These are phyloP conservation scores for Oenanthe oenanthe DNA, from an alignment of 2,113 vertebrate genomes.

Conservation along the genomic window DNA sequence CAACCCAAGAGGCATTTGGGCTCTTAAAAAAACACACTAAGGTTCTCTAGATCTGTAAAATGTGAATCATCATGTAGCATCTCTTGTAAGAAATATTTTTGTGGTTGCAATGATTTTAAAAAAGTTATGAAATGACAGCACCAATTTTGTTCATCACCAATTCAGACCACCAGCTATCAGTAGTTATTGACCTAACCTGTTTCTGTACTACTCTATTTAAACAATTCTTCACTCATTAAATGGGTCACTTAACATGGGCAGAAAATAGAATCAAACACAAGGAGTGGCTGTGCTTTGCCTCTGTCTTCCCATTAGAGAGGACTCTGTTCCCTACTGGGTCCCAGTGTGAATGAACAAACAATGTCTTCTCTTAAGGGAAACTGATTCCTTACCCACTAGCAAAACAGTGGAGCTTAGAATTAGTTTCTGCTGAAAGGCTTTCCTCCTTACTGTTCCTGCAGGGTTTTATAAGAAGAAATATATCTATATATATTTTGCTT, in stretches of 20 bases:
- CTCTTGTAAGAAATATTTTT: not conserved
- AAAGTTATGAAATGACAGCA: not conserved
- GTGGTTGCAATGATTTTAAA: not conserved
- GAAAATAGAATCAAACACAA: not conserved
- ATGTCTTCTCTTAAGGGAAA: not conserved
- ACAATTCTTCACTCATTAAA: conserved; percentile 5
- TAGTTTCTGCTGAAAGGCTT: not conserved
- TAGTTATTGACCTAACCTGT: not conserved
- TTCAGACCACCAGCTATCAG: not conserved
- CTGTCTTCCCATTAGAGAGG: not conserved
- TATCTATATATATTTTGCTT: not conserved
- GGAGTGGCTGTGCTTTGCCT: not conserved
- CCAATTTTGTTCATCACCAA: not conserved
- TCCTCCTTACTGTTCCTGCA: not conserved
- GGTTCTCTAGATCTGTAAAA: not conserved
- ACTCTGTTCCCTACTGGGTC: not conserved
- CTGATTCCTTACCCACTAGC: not conserved
- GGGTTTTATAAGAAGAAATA: not conserved
- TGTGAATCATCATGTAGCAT: not conserved
- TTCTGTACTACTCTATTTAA: not conserved
- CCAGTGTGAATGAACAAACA: not conserved
- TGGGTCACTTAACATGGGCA: not conserved
- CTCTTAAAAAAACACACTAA: not conserved
- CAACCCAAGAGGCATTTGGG: not conserved
- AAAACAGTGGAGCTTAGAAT: not conserved